phyloP scores from a whole-genome alignment of 2,113 vertebrate species.

The Phalacrocorax carbo region DNA sequence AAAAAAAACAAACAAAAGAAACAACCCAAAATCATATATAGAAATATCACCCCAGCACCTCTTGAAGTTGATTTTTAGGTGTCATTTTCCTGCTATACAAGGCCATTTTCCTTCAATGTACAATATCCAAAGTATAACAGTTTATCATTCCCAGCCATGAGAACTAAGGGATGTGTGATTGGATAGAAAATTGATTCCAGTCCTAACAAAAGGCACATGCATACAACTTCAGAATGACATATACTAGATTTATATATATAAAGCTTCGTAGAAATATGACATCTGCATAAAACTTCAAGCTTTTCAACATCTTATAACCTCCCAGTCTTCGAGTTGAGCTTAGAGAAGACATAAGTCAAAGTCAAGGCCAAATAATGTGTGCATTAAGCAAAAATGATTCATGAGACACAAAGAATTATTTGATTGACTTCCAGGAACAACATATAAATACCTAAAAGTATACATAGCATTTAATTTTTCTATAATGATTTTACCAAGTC shows the following conservation, averaged over 20 bases:
- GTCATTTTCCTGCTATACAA: not conserved
- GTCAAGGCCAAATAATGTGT: not conserved
- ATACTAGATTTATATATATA: not conserved
- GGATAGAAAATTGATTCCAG: not conserved
- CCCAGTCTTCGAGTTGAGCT: fast-evolving
- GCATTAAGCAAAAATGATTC: not conserved
- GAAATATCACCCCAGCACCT: not conserved
- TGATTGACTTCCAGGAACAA: not conserved
- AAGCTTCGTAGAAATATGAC: not conserved
- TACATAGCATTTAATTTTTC: not conserved
- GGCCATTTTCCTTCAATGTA: not conserved
- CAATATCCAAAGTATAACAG: not conserved
- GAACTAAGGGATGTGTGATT: not conserved
- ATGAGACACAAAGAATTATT: not conserved
- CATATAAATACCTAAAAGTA: not conserved
- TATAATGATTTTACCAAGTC: not conserved
- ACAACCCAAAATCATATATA: not conserved
- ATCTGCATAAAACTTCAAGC: not conserved
- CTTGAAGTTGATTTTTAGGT: not conserved
- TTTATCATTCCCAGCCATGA: not conserved
- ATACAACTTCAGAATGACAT: not conserved
- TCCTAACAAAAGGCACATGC: not conserved
- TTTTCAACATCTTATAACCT: not conserved
- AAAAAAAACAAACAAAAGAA: not conserved
- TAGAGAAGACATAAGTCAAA: not conserved